phyloP scores from a whole-genome alignment of 92 coral and sea anemone species.

The Zoanthus solanderi region DNA sequence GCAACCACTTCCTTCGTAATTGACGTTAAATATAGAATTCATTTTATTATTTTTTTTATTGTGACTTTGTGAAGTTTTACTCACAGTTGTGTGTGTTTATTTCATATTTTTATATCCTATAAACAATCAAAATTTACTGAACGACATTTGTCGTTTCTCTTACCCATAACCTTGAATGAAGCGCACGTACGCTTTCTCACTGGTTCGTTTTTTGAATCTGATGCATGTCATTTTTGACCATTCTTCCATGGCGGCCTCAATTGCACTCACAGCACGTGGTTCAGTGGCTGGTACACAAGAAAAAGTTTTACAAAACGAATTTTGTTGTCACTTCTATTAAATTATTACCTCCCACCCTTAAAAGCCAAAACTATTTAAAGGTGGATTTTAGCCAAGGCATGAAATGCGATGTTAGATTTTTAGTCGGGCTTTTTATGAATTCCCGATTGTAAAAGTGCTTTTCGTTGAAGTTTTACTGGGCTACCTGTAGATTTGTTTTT shows the following conservation, averaged over 20 bases:
- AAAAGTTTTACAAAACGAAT: neutral
- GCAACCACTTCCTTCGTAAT: too few species aligned
- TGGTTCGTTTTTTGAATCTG: conserved; percentile 71
- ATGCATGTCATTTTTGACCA: conserved; percentile 82
- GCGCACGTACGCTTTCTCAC: conserved; percentile 72
- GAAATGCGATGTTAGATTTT: too few species aligned
- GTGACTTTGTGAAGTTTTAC: too few species aligned
- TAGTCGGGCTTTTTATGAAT: too few species aligned
- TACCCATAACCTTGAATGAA: conserved; percentile 74
- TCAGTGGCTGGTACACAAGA: conserved; percentile 52
- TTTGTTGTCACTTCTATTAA: neutral
- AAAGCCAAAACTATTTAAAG: too few species aligned
- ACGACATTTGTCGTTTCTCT: neutral
- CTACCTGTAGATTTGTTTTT: too few species aligned
- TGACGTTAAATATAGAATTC: too few species aligned
- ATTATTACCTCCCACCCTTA: neutral
- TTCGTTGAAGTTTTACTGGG: neutral
- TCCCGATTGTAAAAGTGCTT: too few species aligned
- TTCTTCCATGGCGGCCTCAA: conserved; percentile 67
- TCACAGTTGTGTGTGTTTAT: too few species aligned
- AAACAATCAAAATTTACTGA: neutral
- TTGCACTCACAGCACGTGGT: conserved; percentile 68
- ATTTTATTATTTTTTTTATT: too few species aligned
- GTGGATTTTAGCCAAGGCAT: too few species aligned
- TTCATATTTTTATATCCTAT: too few species aligned